Conservation (phyloP, 2,113 vertebrate genomes). For the Labrus mixtus region DNA sequence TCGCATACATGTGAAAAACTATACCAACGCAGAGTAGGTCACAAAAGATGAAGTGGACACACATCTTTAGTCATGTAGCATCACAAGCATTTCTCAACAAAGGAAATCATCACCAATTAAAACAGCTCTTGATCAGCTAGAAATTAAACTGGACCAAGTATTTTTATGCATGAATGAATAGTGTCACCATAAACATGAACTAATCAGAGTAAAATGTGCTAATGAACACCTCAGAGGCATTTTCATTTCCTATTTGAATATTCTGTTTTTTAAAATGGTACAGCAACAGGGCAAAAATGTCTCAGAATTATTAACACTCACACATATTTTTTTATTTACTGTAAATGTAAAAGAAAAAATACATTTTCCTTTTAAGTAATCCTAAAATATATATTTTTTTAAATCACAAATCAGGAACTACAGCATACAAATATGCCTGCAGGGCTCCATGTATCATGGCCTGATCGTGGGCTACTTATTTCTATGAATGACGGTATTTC, state of each 20-base stretch:
- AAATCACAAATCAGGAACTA: background rate
- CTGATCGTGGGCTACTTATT: constrained; percentile 26
- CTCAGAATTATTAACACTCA: too few relatives aligned
- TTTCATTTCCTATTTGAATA: background rate
- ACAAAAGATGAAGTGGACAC: background rate
- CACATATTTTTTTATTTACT: too few relatives aligned
- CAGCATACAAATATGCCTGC: background rate
- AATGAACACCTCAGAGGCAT: background rate
- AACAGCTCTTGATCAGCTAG: background rate
- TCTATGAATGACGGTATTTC: constrained; percentile 30
- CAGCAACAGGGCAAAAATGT: background rate
- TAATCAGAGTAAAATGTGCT: background rate
- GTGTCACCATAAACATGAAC: background rate
- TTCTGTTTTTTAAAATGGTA: background rate
- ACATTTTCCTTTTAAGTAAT: background rate
- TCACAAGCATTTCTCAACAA: background rate
- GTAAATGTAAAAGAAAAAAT: too few relatives aligned
- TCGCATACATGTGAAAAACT: background rate
- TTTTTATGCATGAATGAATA: background rate
- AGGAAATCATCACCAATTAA: background rate
- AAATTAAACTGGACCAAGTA: background rate
- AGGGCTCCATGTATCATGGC: background rate
- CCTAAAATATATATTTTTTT: background rate
- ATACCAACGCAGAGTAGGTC: too few relatives aligned
- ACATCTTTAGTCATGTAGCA: background rate